Percentiles rank a stretch among this genome's conserved stretches.
Evolutionary conservation across 2,888 invertebrate species (phyloP).

Genomic region (Meandrusa payeni): DNA sequence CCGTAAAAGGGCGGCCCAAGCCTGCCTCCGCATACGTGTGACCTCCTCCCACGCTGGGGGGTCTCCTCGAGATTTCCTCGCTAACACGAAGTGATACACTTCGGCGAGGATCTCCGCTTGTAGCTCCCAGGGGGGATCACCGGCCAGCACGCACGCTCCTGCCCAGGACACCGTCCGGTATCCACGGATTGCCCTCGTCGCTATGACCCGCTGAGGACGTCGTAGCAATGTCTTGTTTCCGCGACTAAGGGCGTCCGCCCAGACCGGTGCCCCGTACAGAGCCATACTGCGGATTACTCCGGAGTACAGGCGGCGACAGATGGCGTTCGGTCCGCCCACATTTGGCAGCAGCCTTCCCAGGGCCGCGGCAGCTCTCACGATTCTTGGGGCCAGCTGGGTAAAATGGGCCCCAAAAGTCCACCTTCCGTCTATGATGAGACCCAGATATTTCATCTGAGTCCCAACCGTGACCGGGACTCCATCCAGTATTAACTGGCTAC

Average conservation of each 20-base stretch:
- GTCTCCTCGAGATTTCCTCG: no score
- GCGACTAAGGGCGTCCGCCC: background rate
- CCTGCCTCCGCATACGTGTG: no score
- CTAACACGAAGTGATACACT: no score
- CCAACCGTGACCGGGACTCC: conserved; percentile 14
- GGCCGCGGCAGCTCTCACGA: background rate
- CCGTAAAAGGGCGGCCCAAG: no score
- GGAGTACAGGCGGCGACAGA: conserved; percentile 15
- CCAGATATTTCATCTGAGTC: background rate
- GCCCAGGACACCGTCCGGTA: conserved; percentile 24
- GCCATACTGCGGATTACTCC: conserved; percentile 19
- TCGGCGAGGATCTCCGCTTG: conserved; percentile 21
- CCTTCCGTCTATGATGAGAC: background rate
- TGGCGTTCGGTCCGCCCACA: conserved; percentile 11
- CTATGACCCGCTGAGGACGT: conserved; percentile 15
- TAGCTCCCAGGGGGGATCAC: conserved; percentile 24
- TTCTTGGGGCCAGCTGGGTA: background rate
- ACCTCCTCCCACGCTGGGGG: no score
- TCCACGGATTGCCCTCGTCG: conserved; percentile 15
- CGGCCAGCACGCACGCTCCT: conserved; percentile 25
- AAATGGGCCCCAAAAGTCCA: no score
- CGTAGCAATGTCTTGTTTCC: background rate
- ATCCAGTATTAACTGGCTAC: conserved; percentile 4
- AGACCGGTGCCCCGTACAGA: conserved; percentile 11
- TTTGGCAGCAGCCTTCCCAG: conserved; percentile 26